Evolutionary conservation across 2,113 vertebrate species (phyloP).

Genomic region (Donacobius atricapilla): DNA sequence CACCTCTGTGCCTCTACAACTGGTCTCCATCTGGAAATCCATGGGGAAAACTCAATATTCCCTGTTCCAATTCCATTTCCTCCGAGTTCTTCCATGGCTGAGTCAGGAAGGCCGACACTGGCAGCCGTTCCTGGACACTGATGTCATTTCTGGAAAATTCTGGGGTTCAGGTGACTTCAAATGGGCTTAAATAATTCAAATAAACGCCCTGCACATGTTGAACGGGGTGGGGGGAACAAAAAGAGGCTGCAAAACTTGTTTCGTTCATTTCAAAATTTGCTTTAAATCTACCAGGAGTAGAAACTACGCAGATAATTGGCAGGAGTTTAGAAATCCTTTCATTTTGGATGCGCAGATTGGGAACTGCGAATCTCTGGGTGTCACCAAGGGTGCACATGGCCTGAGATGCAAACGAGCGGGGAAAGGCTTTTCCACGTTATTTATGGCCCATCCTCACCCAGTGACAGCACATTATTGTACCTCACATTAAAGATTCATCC

Average conservation of each 20-base stretch:
- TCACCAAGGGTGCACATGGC: neutral
- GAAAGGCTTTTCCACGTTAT: neutral
- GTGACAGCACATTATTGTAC: neutral
- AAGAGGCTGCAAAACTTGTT: neutral
- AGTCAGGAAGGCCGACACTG: neutral
- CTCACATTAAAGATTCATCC: neutral
- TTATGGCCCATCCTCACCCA: neutral
- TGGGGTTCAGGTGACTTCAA: neutral
- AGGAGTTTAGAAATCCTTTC: constrained; percentile 36
- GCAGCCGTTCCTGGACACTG: neutral
- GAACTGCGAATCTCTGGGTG: neutral
- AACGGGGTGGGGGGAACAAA: neutral
- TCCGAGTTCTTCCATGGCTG: neutral
- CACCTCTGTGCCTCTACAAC: accelerated
- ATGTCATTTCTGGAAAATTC: neutral
- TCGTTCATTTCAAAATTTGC: constrained; percentile 25
- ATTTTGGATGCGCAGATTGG: neutral
- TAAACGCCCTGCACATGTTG: neutral
- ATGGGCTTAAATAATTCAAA: constrained; percentile 35
- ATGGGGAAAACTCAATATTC: neutral
- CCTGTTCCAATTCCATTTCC: neutral
- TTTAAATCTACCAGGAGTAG: neutral
- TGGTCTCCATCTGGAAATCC: neutral
- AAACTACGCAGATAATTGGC: neutral
- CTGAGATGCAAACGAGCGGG: neutral